Base-by-base conservation (phyloP, 1,140 invertebrate species). In the Orius insidiosus region DNA sequence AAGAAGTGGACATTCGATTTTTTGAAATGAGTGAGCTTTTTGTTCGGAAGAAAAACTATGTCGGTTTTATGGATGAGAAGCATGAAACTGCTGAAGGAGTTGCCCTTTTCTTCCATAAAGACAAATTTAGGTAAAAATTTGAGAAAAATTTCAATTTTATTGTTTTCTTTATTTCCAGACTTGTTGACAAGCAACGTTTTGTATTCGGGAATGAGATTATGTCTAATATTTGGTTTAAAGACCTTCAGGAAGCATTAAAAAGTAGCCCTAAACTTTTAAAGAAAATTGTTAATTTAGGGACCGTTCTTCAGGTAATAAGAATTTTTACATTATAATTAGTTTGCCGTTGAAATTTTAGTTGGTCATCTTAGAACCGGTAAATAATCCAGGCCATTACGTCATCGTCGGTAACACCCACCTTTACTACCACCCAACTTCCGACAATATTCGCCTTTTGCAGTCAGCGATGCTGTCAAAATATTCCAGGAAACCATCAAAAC, bases 331-430 rank as follows among this genome's bases (percentile, higher is more conserved):
- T 7, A 7, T 33, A 7, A n/a, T n/a, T n/a, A n/a, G 4, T 38
- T 38, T 45, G 37, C 8, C 16, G 46, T 31, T 43, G 32, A 46
- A 49, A 36, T 56, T 59, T 7, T 52, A 78, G 73, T 68, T 70
- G 10, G 61, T 69, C 18, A 56, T 75, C 30, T 62, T 88, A 40
- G 65, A 76, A 56, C 72, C 71, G 5, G 58, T 68, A 40, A 70
- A 78, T 18, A 67, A 70, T 55, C 64, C 65, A 5, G 62, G 66
- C 45, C 66, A 77, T 55, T 63, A 74, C 44, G 47, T 89, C 30
- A 58, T 89, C 45, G 68, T 90, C 42, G 85, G 75, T 15, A 93
- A 90, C 58, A 93, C 86, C 1, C 92, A 96, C 69, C 68, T 95
- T 11, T 95, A 87, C 61, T 95, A 90, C 58, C 81, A 87, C 58